Evolutionary conservation across 2,113 vertebrate species (phyloP).

Genomic region (Puntigrus tetrazona): DNA sequence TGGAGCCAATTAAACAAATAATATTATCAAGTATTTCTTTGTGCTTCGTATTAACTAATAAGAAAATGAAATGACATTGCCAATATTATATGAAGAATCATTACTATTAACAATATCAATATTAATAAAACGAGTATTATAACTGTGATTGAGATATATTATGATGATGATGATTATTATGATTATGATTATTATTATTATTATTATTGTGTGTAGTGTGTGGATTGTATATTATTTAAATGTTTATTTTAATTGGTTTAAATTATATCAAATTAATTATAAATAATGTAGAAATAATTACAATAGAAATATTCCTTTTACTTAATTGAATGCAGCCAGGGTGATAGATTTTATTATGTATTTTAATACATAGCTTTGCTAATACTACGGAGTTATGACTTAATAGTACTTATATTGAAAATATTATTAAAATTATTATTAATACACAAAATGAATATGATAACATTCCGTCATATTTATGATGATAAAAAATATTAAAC

Average conservation of each 20-base stretch:
- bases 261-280: neutral
- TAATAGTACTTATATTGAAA: neutral
- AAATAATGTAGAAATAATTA: neutral
- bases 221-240: neutral
- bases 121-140: neutral
- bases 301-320: neutral
- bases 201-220: too few species aligned
- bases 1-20: neutral
- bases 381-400: too few species aligned
- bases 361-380: too few species aligned
- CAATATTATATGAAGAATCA: neutral
- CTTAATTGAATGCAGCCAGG: neutral
- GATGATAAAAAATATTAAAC: neutral
- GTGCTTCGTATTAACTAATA: neutral
- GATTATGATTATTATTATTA: too few species aligned
- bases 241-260: neutral
- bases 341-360: neutral
- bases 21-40: neutral
- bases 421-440: neutral
- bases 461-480: neutral
- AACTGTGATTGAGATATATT: neutral
- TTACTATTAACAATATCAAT: neutral
- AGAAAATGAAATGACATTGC: neutral
- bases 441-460: neutral
- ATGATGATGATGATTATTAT: too few species aligned